These are phyloP conservation scores for Horisme vitalbata DNA, from an alignment of 2,888 invertebrate genomes.

Conservation along the genomic window DNA sequence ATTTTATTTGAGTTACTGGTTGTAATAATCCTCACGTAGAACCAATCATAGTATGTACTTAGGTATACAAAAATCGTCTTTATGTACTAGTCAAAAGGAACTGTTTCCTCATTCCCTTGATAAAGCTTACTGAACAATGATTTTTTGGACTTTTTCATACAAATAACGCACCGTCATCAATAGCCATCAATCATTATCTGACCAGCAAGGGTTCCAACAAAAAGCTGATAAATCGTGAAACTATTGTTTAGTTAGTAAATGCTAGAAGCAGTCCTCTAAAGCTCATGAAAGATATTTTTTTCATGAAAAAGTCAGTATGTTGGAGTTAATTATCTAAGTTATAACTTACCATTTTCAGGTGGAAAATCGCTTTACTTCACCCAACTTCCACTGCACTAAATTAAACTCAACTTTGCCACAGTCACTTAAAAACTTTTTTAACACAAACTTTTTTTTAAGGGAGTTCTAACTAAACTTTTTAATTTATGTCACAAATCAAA, in stretches of 20 bases:
- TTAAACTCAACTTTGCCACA: constrained; percentile 11
- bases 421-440: constrained; percentile 16
- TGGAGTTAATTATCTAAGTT: neutral
- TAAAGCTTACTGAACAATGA: neutral
- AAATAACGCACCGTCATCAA: constrained; percentile 2
- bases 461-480: constrained; percentile 17
- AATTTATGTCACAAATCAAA: constrained; percentile 19
- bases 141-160: constrained; percentile 2
- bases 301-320: too few species aligned
- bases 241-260: too few species aligned
- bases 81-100: too few species aligned
- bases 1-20: too few species aligned
- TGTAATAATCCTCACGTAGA: too few species aligned
- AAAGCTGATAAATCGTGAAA: neutral
- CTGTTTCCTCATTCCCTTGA: neutral
- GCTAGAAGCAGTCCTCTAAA: too few species aligned
- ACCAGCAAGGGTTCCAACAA: neutral
- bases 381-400: constrained; percentile 13
- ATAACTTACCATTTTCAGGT: constrained; percentile 16
- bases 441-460: neutral
- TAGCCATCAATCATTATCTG: constrained; percentile 1
- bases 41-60: too few species aligned
- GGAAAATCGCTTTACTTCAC: constrained; percentile 4
- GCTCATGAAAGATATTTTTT: too few species aligned
- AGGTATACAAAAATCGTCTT: too few species aligned